A percentile compares a stretch with the other conserved stretches of the same genome.
Conservation (phyloP, 2,113 vertebrate genomes). For the Pithys albifrons region DNA sequence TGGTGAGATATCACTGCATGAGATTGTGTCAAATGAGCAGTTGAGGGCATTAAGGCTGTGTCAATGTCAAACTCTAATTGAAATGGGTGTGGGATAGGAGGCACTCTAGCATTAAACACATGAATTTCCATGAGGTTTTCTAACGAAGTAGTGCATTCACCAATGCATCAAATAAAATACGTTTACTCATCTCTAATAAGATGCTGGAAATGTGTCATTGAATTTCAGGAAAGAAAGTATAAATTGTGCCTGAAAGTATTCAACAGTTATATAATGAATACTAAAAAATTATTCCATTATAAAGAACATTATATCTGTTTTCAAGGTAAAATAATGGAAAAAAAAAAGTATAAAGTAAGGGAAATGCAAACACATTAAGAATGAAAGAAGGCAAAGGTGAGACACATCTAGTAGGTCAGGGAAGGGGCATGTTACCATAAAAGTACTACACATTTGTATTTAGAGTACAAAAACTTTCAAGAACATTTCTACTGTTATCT, state of each 20-base stretch:
- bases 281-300: background rate
- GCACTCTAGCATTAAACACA: constrained; percentile 67
- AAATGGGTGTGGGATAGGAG: constrained; percentile 63
- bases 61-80: constrained; percentile 72
- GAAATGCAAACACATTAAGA: background rate
- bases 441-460: background rate
- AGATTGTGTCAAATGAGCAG: constrained; percentile 58
- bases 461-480: rapidly evolving
- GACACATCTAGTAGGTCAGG: background rate
- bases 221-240: background rate
- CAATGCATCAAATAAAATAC: constrained; percentile 35
- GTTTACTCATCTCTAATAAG: constrained; percentile 41
- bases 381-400: background rate
- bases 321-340: background rate
- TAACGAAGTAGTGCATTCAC: constrained; percentile 31
- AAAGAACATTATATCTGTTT: background rate
- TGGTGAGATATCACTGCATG: constrained; percentile 66
- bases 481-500: background rate
- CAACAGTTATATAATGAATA: rapidly evolving
- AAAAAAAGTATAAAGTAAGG: background rate
- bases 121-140: constrained; percentile 73
- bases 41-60: constrained; percentile 41
- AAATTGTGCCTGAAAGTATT: background rate
- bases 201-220: background rate
- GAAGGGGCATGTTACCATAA: background rate